These are phyloP conservation scores for Scomberomorus guttatus DNA, from an alignment of 2,797 vertebrate genomes.

Conservation along the genomic window DNA sequence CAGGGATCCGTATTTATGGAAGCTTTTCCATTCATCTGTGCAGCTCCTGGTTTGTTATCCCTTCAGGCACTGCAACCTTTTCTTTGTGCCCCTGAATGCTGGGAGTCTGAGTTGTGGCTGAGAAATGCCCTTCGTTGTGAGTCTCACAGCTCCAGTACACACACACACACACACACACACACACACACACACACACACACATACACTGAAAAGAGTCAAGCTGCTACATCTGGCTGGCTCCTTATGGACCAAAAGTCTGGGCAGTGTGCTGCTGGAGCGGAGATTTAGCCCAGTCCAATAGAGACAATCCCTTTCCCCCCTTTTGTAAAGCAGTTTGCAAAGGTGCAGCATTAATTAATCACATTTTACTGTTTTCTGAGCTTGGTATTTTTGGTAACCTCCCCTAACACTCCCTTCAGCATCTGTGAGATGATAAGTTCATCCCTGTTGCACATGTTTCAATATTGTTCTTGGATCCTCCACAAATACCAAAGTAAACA, in stretches of 20 bases:
- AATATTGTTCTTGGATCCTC: slow-evolving; percentile 57
- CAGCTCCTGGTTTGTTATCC: slow-evolving; percentile 58
- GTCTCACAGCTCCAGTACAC: slow-evolving; percentile 47
- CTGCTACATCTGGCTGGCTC: slow-evolving; percentile 60
- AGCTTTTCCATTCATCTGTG: slow-evolving; percentile 61
- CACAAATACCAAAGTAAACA: slow-evolving; percentile 9
- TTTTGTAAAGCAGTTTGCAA: neutral
- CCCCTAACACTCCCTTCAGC: slow-evolving; percentile 3
- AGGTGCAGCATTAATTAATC: slow-evolving; percentile 9
- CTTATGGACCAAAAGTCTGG: slow-evolving; percentile 34
- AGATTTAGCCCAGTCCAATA: slow-evolving; percentile 33
- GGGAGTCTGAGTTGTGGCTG: slow-evolving; percentile 57
- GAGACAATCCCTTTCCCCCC: slow-evolving; percentile 11
- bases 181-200: slow-evolving; percentile 4
- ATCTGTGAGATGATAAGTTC: slow-evolving; percentile 50
- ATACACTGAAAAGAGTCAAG: slow-evolving; percentile 41
- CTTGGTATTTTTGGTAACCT: slow-evolving; percentile 3
- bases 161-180: slow-evolving; percentile 15
- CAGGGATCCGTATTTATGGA: slow-evolving; percentile 48
- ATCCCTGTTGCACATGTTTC: slow-evolving; percentile 47
- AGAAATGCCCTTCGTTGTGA: slow-evolving; percentile 49
- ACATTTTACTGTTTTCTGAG: slow-evolving; percentile 14
- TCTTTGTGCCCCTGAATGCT: slow-evolving; percentile 54
- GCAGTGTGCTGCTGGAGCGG: slow-evolving; percentile 28
- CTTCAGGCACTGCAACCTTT: slow-evolving; percentile 51